phyloP scores from a whole-genome alignment of 92 coral and sea anemone species.

The Porites lobata region DNA sequence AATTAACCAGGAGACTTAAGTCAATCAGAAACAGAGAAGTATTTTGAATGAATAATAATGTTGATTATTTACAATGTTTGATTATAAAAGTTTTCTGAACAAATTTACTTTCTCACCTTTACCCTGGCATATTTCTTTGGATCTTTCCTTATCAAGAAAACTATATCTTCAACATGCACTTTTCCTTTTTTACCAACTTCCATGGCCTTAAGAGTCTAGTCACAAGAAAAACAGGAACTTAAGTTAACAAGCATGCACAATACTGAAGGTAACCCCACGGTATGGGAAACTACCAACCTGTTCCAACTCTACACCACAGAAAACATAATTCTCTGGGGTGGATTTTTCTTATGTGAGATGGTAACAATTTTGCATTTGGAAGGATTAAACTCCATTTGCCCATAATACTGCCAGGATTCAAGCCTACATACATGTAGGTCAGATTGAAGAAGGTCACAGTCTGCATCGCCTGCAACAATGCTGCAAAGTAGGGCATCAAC shows the following conservation, averaged over 20 bases:
- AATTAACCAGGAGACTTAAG: too few relatives aligned
- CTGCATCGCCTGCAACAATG: conserved; percentile 16
- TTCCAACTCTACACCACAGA: conserved; percentile 11
- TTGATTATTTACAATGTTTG: too few relatives aligned
- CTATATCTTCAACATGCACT: conserved; percentile 98
- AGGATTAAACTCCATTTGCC: too few relatives aligned
- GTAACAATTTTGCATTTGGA: not conserved
- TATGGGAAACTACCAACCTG: conserved; percentile 51
- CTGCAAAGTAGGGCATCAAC: conserved; percentile 13
- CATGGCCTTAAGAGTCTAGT: conserved; percentile 97
- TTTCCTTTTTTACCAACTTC: conserved; percentile 97
- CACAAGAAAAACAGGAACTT: not conserved
- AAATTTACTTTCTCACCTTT: conserved; percentile 71
- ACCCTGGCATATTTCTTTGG: conserved; percentile 99
- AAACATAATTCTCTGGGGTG: conserved; percentile 22
- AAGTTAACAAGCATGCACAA: too few relatives aligned
- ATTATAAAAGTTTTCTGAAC: not conserved
- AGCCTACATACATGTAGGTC: not conserved
- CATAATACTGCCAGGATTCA: conserved; percentile 24
- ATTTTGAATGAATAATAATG: too few relatives aligned
- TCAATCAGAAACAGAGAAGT: too few relatives aligned
- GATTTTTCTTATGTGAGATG: conserved; percentile 4
- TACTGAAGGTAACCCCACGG: conserved; percentile 30
- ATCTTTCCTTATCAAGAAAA: conserved; percentile 95
- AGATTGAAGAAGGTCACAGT: too few relatives aligned